Evolutionary conservation across 2,113 vertebrate genomes (phyloP).

Genomic region (Scomber scombrus): DNA sequence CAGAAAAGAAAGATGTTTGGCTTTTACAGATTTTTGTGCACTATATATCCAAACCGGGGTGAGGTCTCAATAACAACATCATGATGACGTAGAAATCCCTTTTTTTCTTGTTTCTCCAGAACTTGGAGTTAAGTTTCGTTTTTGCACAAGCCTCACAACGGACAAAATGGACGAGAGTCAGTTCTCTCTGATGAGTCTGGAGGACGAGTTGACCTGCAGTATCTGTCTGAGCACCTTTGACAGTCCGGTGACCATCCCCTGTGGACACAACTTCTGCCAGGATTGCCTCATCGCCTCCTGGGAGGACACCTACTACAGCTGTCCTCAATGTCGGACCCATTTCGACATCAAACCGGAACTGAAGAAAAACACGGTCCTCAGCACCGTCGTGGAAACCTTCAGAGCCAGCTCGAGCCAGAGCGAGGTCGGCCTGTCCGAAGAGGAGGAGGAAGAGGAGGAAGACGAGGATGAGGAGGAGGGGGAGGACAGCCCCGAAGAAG

Average conservation of each 20-base stretch:
- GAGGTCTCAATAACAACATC: too few species aligned
- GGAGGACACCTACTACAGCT: slow-evolving; percentile 85
- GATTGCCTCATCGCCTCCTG: slow-evolving; percentile 88
- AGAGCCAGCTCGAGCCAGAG: not conserved
- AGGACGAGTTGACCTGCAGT: slow-evolving; percentile 93
- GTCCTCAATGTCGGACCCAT: slow-evolving; percentile 89
- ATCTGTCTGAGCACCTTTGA: slow-evolving; percentile 91
- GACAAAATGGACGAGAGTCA: not conserved
- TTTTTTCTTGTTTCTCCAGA: too few species aligned
- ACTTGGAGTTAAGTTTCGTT: slow-evolving; percentile 66
- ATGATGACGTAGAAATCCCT: too few species aligned
- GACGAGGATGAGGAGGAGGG: accelerated
- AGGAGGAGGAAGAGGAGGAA: not conserved
- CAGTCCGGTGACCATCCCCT: slow-evolving; percentile 91
- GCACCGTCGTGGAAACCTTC: slow-evolving; percentile 88
- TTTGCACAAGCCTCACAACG: slow-evolving; percentile 29
- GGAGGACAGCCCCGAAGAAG: not conserved
- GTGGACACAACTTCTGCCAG: slow-evolving; percentile 96
- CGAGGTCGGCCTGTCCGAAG: accelerated
- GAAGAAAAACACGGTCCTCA: slow-evolving; percentile 94
- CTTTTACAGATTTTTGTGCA: too few species aligned
- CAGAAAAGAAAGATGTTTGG: too few species aligned
- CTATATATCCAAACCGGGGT: too few species aligned
- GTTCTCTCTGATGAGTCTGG: slow-evolving; percentile 79
- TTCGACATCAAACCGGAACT: slow-evolving; percentile 87